Evolutionary conservation across 1,140 invertebrate genomes (phyloP), one percentile per base, ranked within the genome.

Genomic region (Leptopilina boulardi): DNA sequence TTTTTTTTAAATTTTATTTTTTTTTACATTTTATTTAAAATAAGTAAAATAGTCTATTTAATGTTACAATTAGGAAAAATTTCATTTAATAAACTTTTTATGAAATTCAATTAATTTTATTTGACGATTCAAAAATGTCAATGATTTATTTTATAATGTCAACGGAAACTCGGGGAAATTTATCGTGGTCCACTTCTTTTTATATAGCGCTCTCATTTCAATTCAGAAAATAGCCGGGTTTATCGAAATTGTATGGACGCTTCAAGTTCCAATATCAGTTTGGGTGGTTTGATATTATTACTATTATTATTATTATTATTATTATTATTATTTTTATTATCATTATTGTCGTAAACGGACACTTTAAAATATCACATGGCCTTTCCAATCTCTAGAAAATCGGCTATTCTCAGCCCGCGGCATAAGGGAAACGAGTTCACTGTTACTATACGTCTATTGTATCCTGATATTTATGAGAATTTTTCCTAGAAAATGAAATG

Each of bases 211-310:
- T 79, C 72, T 80, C 72, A 23, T 66, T 66, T 66, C 56, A 66
- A 66, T 66, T 23, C 56, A 21, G 21, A 66, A 38, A 75, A 83
- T 77, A 77, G 77, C 75, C 77, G 74, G 79, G 82, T 84, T 83
- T 75, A 77, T 82, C 81, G 83, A 82, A 82, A 82, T 84, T 84
- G 84, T 84, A 84, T 84, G 77, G 80, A 84, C 77, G 77, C 80
- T 80, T 74, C 75, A 78, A 80, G 77, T 79, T 75, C 42, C 77
- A 82, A 77, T 82, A 84, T 81, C 77, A 77, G 74, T 77, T 54
- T 73, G 70, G 79, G 72, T 77, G 71, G 71, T 76, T 76, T 72
- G 80, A 80, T 81, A 81, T 79, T 82, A 83, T 84, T 84, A 84
- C 84, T 84, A 82, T 26, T 56, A 21, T 56, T 56, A 56, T 56